Evolutionary conservation across 2,888 invertebrate species (phyloP), one percentile per base, ranked within the genome.

Genomic region (Antheraea assamensis): DNA sequence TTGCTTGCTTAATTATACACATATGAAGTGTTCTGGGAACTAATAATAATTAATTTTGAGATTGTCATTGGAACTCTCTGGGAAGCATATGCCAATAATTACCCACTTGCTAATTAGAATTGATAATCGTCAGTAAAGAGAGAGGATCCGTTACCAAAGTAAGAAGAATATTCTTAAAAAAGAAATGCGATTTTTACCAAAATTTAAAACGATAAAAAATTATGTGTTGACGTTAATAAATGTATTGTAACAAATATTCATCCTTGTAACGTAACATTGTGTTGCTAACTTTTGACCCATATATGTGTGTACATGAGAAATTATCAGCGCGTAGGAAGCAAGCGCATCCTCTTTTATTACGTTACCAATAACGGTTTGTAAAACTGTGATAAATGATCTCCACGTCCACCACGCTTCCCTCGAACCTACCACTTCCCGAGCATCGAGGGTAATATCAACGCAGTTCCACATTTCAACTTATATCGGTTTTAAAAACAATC

Each of bases 241-340:
- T n/a, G 58, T 21, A 27, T 64, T 64, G 49, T 68, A 73, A 73
- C 72, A 72, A 74, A 68, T 74, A 76, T 77, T 83, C 79, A 87
- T 87, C 83, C 86, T 86, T 85, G 82, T 82, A 83, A 81, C 81
- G 82, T 86, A 88, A 86, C 89, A 90, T 68, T 68, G 68, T 68
- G 35, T 85, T 90, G 92, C 88, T 90, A 90, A 85, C 85, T 87
- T 87, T 86, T 90, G 92, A 90, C 92, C 91, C 86, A 91, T 85
- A 90, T 87, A 82, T 83, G 90, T 87, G 58, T 55, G 21, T 81
- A 68, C 68, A 68, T 88, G 87, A 88, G 81, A 52, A 78, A 78
- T 83, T 92, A 93, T 92, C 90, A 90, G 77, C 76, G 77, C 80
- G 81, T 85, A 90, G 91, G 61, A 64, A 64, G 92, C 90, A 58